phyloP scores from a whole-genome alignment of 2,888 invertebrate genomes.

The Eupelmus urozonus region DNA sequence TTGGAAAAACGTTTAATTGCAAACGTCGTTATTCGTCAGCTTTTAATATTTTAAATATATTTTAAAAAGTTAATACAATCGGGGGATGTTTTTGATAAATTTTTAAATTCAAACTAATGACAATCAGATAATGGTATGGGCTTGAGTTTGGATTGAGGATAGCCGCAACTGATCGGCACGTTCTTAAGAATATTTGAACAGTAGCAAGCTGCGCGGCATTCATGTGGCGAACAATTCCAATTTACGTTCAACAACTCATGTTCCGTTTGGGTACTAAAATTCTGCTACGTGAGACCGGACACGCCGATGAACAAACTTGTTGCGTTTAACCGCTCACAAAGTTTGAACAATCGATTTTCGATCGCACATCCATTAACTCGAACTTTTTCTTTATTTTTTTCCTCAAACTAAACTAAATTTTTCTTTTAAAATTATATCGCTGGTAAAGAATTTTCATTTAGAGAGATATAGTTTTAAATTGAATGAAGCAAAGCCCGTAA shows the following conservation, averaged over 20 bases:
- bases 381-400: not conserved
- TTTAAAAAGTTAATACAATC: too few species aligned
- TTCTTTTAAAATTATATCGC: too few species aligned
- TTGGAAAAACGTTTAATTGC: not conserved
- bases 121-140: conserved; percentile 22
- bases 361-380: not conserved
- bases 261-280: conserved; percentile 38
- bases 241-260: conserved; percentile 55
- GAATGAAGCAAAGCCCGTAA: too few species aligned
- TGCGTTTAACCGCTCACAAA: not conserved
- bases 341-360: conserved; percentile 18
- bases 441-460: too few species aligned
- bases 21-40: too few species aligned
- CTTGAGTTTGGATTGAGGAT: not conserved
- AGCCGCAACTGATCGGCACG: conserved; percentile 40
- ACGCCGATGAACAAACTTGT: conserved; percentile 41
- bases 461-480: too few species aligned
- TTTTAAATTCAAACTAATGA: not conserved
- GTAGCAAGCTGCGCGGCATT: not conserved
- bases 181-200: conserved; percentile 46
- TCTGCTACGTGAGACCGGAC: conserved; percentile 45
- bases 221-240: conserved; percentile 59
- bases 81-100: too few species aligned
- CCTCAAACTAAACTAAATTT: too few species aligned
- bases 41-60: too few species aligned